These are phyloP conservation scores for Zelleria hepariella DNA, from an alignment of 2,888 invertebrate genomes.

Conservation along the genomic window DNA sequence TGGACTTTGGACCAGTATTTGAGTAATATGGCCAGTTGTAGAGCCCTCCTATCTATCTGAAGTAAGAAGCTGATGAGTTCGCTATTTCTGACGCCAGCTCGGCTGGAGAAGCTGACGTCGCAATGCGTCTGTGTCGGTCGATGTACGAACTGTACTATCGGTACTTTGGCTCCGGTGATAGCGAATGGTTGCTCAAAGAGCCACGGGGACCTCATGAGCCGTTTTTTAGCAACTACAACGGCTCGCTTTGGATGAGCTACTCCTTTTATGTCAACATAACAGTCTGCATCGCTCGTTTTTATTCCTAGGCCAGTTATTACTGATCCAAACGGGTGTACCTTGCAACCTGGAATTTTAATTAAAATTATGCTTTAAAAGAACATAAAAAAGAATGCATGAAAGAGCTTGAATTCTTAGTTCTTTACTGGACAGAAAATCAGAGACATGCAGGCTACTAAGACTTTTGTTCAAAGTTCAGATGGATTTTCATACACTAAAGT, in stretches of 20 bases:
- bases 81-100: constrained; percentile 78
- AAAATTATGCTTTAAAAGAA: too few relatives aligned
- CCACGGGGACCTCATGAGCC: constrained; percentile 35
- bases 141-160: constrained; percentile 82
- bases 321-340: constrained; percentile 78
- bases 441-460: too few relatives aligned
- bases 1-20: constrained; percentile 82
- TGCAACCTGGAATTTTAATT: constrained; percentile 20
- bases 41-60: constrained; percentile 66
- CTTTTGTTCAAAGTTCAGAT: too few relatives aligned
- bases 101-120: constrained; percentile 80
- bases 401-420: too few relatives aligned
- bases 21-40: constrained; percentile 74
- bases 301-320: constrained; percentile 79
- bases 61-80: constrained; percentile 73
- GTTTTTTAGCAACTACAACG: constrained; percentile 30
- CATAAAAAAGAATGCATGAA: too few relatives aligned
- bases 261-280: constrained; percentile 66
- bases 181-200: constrained; percentile 69
- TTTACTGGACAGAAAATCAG: too few relatives aligned
- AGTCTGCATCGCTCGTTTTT: constrained; percentile 80
- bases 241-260: not conserved
- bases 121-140: constrained; percentile 71
- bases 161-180: constrained; percentile 78
- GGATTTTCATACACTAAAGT: too few relatives aligned